phyloP scores from a whole-genome alignment of 2,888 invertebrate genomes.

The Hemaris fuciformis region DNA sequence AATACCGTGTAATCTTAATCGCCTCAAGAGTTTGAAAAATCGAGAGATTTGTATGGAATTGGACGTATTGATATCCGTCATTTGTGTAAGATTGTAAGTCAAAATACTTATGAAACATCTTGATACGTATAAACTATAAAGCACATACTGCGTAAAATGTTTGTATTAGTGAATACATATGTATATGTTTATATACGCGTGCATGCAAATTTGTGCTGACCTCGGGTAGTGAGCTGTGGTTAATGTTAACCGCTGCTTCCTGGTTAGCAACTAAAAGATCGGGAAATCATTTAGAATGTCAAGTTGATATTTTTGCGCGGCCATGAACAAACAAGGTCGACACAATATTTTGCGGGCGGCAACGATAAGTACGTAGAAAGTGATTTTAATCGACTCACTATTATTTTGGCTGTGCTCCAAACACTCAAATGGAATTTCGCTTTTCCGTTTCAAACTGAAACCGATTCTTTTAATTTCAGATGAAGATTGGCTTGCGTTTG shows the following conservation, averaged over 20 bases:
- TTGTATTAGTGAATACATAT: background rate
- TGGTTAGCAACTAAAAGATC: conserved; percentile 75
- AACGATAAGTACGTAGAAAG: conserved; percentile 72
- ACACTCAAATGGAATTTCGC: conserved; percentile 34
- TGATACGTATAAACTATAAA: background rate
- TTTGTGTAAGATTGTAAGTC: too few species aligned
- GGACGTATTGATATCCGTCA: too few species aligned
- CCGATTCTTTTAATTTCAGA: background rate
- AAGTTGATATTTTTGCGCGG: conserved; percentile 77
- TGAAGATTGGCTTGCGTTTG: background rate
- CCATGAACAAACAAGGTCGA: conserved; percentile 74
- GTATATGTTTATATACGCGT: conserved; percentile 11
- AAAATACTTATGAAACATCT: background rate
- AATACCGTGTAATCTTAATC: too few species aligned
- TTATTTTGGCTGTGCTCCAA: conserved; percentile 65
- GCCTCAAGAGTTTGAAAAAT: too few species aligned
- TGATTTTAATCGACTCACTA: conserved; percentile 64
- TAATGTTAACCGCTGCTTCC: conserved; percentile 70
- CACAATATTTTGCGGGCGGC: conserved; percentile 62
- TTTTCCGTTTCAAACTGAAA: conserved; percentile 11
- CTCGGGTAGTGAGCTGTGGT: conserved; percentile 63
- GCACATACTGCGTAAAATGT: background rate
- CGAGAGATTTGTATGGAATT: too few species aligned
- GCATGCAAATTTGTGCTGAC: conserved; percentile 45
- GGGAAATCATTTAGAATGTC: conserved; percentile 78